Evolutionary conservation across 2,888 invertebrate species (phyloP).

Genomic region (Rhyacophila evoluta): DNA sequence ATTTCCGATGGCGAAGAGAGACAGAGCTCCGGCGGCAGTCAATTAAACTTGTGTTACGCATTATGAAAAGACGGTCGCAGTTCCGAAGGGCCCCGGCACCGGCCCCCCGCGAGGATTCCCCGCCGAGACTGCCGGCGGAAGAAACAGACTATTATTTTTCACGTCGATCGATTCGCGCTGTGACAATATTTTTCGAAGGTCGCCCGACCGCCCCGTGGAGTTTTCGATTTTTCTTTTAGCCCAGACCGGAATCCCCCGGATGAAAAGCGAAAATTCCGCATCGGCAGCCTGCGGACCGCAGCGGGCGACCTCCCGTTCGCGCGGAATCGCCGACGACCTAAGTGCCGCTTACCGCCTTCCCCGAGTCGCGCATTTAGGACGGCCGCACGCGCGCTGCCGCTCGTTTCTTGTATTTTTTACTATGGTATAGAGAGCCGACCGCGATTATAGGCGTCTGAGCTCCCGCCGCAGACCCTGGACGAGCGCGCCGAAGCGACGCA

Average conservation of each 20-base stretch:
- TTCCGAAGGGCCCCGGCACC: neutral
- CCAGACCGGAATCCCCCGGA: neutral
- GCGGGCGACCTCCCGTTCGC: neutral
- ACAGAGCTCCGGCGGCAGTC: neutral
- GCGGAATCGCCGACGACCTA: constrained; percentile 26
- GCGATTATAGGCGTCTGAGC: neutral
- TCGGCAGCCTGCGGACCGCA: no score
- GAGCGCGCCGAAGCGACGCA: neutral
- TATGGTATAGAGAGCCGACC: neutral
- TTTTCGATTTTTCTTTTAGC: neutral
- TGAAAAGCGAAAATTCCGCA: neutral
- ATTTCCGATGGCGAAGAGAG: neutral
- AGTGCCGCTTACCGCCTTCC: constrained; percentile 55
- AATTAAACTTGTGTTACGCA: neutral
- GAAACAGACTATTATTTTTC: neutral
- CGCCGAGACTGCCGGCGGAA: neutral
- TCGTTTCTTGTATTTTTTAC: constrained; percentile 11
- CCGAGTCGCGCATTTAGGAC: constrained; percentile 49
- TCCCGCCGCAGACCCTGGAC: neutral
- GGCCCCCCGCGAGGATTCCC: neutral
- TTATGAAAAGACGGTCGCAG: neutral
- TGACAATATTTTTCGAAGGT: neutral
- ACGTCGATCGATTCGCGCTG: neutral
- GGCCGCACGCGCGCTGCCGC: constrained; percentile 26
- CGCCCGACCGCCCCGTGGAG: neutral